A percentile compares a stretch with the other conserved stretches of the same genome.
Conservation (phyloP, 1,140 invertebrate species). For the Drosophila prosaltans region DNA sequence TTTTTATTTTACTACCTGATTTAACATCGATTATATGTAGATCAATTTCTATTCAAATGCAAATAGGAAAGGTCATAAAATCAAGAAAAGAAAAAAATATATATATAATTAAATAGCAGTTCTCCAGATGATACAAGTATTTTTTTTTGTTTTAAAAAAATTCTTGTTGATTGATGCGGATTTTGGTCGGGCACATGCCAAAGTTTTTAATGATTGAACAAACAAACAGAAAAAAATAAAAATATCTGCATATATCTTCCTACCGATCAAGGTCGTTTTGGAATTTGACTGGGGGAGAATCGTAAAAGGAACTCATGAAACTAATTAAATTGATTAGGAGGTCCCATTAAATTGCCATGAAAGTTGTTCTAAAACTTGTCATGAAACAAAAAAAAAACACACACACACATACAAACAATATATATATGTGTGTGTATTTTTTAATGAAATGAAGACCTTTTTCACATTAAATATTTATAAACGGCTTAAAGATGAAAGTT, state of each 20-base stretch:
- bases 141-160: neutral
- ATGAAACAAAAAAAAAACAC: neutral
- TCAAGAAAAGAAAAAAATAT: neutral
- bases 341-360: slow-evolving; percentile 10
- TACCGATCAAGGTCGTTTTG: neutral
- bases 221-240: neutral
- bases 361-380: slow-evolving; percentile 12
- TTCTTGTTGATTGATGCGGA: slow-evolving; percentile 3
- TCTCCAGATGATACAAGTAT: neutral
- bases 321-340: slow-evolving; percentile 14
- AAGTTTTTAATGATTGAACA: slow-evolving; percentile 8
- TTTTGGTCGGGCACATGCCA: slow-evolving; percentile 6
- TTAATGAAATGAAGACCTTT: slow-evolving; percentile 5
- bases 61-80: slow-evolving; percentile 8
- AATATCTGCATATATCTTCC: slow-evolving; percentile 4
- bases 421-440: neutral
- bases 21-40: slow-evolving; percentile 11
- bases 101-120: neutral
- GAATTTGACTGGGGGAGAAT: neutral
- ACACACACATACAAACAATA: neutral
- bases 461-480: slow-evolving; percentile 1
- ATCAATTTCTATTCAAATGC: slow-evolving; percentile 11
- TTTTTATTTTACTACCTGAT: neutral
- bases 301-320: slow-evolving; percentile 5
- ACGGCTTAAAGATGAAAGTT: slow-evolving; percentile 41